Evolutionary conservation across 2,797 vertebrate species (phyloP).

Genomic region (Microhierax caerulescens): DNA sequence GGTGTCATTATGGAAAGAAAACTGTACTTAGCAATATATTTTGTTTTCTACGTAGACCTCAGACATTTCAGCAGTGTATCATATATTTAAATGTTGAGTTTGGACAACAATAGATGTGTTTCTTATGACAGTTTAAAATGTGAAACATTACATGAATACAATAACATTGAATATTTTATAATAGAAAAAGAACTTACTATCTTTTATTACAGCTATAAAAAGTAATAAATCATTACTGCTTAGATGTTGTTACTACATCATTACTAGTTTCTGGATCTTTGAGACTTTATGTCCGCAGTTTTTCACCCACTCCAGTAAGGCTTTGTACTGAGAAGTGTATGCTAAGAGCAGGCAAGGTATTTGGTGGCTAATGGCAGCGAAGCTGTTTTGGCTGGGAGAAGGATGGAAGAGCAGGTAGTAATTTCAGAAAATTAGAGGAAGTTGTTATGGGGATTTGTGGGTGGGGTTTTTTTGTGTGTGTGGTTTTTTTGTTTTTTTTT

Average conservation of each 20-base stretch:
- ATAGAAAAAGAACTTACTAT: background rate
- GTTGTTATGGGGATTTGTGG: background rate
- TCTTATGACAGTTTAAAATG: background rate
- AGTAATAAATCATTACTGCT: background rate
- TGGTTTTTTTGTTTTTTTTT: too few species aligned
- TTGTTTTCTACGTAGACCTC: background rate
- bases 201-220: slow-evolving; percentile 10
- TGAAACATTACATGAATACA: background rate
- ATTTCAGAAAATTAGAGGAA: background rate
- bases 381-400: background rate
- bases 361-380: background rate
- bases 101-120: background rate
- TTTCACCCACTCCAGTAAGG: background rate
- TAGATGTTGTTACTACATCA: background rate
- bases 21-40: background rate
- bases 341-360: background rate
- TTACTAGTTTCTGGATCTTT: background rate
- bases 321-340: background rate
- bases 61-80: background rate
- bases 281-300: background rate
- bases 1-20: background rate
- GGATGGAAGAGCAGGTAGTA: background rate
- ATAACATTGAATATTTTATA: slow-evolving; percentile 46
- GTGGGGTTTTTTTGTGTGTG: too few species aligned
- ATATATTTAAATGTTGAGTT: background rate